Evolutionary conservation across 2,113 vertebrate species (phyloP).

Genomic region (Spea bombifrons): DNA sequence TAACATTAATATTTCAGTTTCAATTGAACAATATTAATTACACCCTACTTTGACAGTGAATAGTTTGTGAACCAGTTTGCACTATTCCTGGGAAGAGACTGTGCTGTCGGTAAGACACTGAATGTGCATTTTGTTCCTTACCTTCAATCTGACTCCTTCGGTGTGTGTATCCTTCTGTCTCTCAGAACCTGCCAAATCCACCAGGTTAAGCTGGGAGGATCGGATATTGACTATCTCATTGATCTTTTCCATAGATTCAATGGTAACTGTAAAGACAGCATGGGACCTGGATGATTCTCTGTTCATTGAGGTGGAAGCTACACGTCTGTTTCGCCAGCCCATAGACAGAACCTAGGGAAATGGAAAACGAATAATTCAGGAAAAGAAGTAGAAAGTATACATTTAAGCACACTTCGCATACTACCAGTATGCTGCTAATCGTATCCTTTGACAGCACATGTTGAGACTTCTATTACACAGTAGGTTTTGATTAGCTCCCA

Average conservation of each 20-base stretch:
- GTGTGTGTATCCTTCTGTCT: constrained; percentile 89
- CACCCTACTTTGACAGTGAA: too few species aligned
- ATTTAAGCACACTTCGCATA: too few species aligned
- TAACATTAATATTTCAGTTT: too few species aligned
- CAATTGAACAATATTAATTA: too few species aligned
- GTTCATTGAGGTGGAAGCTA: constrained; percentile 95
- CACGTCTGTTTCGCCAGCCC: constrained; percentile 91
- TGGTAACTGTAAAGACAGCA: constrained; percentile 87
- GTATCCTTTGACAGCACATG: too few species aligned
- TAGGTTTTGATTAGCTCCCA: too few species aligned
- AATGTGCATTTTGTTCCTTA: constrained; percentile 45
- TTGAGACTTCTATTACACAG: too few species aligned
- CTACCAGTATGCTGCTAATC: too few species aligned
- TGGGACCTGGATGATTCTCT: constrained; percentile 93
- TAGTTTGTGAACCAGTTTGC: too few species aligned
- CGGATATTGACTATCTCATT: constrained; percentile 86
- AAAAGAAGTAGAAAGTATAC: not conserved
- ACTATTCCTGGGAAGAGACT: too few species aligned
- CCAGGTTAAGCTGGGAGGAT: constrained; percentile 87
- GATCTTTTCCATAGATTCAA: constrained; percentile 88
- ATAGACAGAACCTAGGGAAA: constrained; percentile 80
- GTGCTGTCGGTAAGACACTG: too few species aligned
- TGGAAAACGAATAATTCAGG: not conserved
- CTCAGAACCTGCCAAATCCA: constrained; percentile 93
- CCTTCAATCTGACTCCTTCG: constrained; percentile 88